Percentiles rank a stretch among this genome's conserved stretches.
Evolutionary conservation across 2,113 vertebrate genomes (phyloP).

Genomic region (Oncorhynchus tshawytscha): DNA sequence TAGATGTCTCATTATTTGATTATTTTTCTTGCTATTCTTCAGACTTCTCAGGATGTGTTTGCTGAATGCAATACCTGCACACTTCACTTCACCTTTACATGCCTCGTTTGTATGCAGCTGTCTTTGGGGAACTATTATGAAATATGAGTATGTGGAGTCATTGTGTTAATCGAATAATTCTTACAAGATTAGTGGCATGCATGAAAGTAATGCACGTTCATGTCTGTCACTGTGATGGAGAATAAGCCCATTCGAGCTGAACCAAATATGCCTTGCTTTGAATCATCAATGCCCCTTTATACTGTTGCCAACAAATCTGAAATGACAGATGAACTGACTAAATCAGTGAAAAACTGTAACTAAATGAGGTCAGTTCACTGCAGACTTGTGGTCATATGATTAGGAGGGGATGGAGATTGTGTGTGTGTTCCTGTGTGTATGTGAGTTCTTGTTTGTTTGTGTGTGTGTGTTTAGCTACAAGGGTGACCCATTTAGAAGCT

Average conservation of each 20-base stretch:
- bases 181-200: slow-evolving; percentile 54
- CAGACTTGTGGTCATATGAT: slow-evolving; percentile 41
- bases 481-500: slow-evolving; percentile 39
- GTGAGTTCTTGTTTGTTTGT: too few relatives aligned
- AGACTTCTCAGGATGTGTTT: too few relatives aligned
- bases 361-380: slow-evolving; percentile 61
- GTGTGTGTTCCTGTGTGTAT: slow-evolving; percentile 9
- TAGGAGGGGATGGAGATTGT: neutral
- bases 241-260: slow-evolving; percentile 40
- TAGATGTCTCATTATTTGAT: too few relatives aligned
- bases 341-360: too few relatives aligned
- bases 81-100: too few relatives aligned
- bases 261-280: slow-evolving; percentile 20
- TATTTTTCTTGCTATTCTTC: too few relatives aligned
- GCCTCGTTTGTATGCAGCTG: too few relatives aligned
- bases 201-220: slow-evolving; percentile 42
- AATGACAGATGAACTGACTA: slow-evolving; percentile 7
- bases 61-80: too few relatives aligned
- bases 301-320: slow-evolving; percentile 11
- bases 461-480: neutral
- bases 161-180: slow-evolving; percentile 50
- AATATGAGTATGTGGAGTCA: too few relatives aligned
- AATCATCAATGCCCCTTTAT: slow-evolving; percentile 18
- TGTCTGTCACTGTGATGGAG: slow-evolving; percentile 24
- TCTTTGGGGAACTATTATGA: too few relatives aligned